Conservation (phyloP, 2,113 vertebrate species). For the Turnix velox region DNA sequence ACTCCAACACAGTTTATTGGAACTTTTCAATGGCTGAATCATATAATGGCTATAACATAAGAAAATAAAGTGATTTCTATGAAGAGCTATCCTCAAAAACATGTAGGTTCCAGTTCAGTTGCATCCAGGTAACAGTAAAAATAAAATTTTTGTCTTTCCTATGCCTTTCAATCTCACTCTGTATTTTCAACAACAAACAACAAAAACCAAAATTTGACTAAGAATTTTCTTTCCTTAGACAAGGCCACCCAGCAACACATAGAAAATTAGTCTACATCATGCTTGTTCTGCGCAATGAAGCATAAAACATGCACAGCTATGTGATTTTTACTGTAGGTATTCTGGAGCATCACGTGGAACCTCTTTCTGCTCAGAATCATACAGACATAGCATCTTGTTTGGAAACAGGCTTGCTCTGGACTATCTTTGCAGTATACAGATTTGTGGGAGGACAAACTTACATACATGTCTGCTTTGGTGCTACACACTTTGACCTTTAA, state of each 20-base stretch:
- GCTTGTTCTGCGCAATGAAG: neutral
- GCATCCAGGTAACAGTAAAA: neutral
- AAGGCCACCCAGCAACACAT: neutral
- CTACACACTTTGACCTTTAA: neutral
- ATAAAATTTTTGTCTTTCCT: neutral
- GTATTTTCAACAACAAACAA: neutral
- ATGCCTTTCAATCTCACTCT: neutral
- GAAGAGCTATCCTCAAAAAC: neutral
- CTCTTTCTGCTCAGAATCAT: neutral
- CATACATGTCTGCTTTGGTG: neutral
- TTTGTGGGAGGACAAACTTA: neutral
- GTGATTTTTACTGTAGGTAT: neutral
- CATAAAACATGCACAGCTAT: neutral
- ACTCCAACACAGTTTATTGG: neutral
- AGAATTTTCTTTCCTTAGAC: neutral
- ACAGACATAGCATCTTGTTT: neutral
- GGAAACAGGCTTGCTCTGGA: neutral
- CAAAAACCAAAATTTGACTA: neutral
- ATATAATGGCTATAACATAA: neutral
- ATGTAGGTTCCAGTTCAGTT: neutral
- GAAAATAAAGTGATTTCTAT: neutral
- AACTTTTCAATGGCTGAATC: neutral
- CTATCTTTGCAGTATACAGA: neutral
- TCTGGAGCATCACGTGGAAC: neutral
- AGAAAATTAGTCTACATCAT: neutral